These are phyloP conservation scores for Mercenaria mercenaria DNA, from an alignment of 1,140 invertebrate genomes.

Conservation along the genomic window DNA sequence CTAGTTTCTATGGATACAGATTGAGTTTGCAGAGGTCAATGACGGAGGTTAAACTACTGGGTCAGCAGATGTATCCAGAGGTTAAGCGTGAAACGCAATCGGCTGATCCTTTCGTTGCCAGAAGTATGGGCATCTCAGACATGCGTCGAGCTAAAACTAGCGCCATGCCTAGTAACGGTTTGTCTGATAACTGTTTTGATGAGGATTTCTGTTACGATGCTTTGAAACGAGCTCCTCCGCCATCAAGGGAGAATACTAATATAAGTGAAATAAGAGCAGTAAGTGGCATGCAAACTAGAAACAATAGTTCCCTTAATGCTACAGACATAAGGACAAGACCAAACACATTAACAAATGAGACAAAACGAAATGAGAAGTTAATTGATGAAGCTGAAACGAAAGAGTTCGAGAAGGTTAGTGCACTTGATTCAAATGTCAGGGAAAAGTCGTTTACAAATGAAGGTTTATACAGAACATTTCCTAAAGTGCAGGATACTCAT, in stretches of 20 bases:
- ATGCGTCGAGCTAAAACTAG: background rate
- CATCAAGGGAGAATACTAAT: background rate
- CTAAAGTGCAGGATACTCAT: background rate
- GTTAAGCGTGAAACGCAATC: background rate
- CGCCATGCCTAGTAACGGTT: background rate
- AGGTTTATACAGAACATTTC: background rate
- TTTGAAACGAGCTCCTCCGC: slow-evolving; percentile 21
- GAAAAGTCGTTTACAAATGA: background rate
- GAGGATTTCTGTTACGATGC: background rate
- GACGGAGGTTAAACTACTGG: slow-evolving; percentile 56
- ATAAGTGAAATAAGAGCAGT: background rate
- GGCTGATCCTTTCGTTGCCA: background rate
- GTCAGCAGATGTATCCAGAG: slow-evolving; percentile 49
- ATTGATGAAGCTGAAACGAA: background rate
- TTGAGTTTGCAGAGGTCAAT: slow-evolving; percentile 38
- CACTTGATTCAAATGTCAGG: background rate
- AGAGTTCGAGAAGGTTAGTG: background rate
- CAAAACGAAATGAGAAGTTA: background rate
- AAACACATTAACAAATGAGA: background rate
- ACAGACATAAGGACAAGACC: background rate
- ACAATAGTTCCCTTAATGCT: background rate
- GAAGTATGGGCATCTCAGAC: background rate
- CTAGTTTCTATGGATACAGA: slow-evolving; percentile 49
- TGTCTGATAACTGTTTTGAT: background rate
- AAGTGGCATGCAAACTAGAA: background rate